Conservation (phyloP, 1,140 invertebrate genomes). For the Tribolium castaneum region DNA sequence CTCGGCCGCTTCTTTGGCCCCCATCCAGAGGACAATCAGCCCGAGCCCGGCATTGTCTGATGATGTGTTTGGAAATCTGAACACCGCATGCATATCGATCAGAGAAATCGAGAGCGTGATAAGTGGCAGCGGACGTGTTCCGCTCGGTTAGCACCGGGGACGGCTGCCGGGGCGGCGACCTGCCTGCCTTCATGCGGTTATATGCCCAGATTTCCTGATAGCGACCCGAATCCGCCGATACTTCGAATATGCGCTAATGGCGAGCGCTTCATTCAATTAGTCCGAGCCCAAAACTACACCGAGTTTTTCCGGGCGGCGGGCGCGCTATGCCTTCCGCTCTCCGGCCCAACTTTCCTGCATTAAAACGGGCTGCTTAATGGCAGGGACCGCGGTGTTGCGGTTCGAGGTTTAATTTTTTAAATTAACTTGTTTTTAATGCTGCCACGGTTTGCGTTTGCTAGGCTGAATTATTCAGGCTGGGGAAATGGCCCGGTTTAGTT, state of each 20-base stretch:
- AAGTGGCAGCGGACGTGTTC: slow-evolving; percentile 37
- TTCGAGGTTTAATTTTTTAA: slow-evolving; percentile 13
- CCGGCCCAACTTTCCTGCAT: slow-evolving; percentile 15
- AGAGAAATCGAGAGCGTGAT: slow-evolving; percentile 35
- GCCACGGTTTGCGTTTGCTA: neutral
- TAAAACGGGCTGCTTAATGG: slow-evolving; percentile 31
- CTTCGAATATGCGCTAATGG: slow-evolving; percentile 35
- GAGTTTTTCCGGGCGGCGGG: neutral
- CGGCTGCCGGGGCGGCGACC: slow-evolving; percentile 31
- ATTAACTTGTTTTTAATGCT: slow-evolving; percentile 30
- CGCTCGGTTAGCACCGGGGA: slow-evolving; percentile 37
- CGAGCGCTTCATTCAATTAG: slow-evolving; percentile 34
- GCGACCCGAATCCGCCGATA: slow-evolving; percentile 13
- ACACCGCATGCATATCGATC: slow-evolving; percentile 18
- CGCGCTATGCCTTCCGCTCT: neutral
- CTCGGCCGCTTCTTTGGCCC: neutral
- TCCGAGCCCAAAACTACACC: neutral
- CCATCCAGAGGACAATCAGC: neutral
- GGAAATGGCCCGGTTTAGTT: neutral
- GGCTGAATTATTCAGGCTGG: neutral
- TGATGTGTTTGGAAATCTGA: slow-evolving; percentile 11
- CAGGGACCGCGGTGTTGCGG: slow-evolving; percentile 3
- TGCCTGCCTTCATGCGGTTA: slow-evolving; percentile 35
- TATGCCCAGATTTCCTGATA: slow-evolving; percentile 42
- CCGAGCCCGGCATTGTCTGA: neutral